Evolutionary conservation across 2,113 vertebrate genomes (phyloP).

Genomic region (Archocentrus centrarchus): DNA sequence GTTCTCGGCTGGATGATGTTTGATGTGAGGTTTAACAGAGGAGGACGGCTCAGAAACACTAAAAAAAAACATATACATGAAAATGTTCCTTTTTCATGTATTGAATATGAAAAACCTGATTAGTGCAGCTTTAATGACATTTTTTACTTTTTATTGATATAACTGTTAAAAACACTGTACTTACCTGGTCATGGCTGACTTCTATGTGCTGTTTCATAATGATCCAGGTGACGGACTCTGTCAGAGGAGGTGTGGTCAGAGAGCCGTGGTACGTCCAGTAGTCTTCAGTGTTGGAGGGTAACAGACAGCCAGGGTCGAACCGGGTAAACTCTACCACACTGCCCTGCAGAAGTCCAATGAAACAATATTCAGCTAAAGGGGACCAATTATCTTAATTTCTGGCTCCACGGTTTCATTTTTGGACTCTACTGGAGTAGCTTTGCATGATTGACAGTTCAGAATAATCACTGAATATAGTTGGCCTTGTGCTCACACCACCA

Average conservation of each 20-base stretch:
- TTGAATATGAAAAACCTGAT: not conserved
- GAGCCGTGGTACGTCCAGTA: conserved; percentile 97
- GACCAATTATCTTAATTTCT: no score
- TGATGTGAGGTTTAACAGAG: not conserved
- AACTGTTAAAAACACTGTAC: not conserved
- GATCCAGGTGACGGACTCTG: conserved; percentile 94
- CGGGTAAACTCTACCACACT: conserved; percentile 87
- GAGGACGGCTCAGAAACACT: not conserved
- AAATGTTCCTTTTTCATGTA: not conserved
- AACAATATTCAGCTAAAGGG: not conserved
- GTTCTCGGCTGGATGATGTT: not conserved
- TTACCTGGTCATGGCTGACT: conserved; percentile 93
- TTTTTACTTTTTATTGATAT: not conserved
- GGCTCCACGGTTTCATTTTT: not conserved
- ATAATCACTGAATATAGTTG: not conserved
- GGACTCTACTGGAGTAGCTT: not conserved
- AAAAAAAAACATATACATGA: not conserved
- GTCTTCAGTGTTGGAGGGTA: conserved; percentile 86
- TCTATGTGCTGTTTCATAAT: conserved; percentile 94
- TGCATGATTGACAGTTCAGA: not conserved
- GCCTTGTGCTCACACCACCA: not conserved
- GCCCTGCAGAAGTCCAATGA: conserved; percentile 72
- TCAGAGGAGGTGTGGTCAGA: conserved; percentile 92
- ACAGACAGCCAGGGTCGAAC: conserved; percentile 88
- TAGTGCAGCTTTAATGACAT: not conserved